Conservation (phyloP, 2,797 vertebrate species). For the Sebastolobus alascanus region DNA sequence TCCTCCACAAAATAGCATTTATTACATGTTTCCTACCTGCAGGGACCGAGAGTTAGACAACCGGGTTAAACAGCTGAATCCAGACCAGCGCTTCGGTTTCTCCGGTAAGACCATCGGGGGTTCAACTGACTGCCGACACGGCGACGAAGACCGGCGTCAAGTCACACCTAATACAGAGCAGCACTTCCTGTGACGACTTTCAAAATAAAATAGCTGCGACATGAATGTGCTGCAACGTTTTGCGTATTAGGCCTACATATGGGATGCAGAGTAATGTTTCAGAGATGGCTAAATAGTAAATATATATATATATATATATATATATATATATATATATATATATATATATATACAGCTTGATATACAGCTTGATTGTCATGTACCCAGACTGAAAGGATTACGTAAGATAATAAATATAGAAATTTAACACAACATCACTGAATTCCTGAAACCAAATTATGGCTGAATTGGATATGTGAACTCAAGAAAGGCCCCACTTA, state of each 20-base stretch:
- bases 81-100: constrained; percentile 52
- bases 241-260: no score
- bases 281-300: background rate
- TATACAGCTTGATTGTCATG: constrained; percentile 58
- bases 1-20: rapidly evolving
- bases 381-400: constrained; percentile 15
- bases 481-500: constrained; percentile 10
- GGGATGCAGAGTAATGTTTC: no score
- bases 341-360: constrained; percentile 14
- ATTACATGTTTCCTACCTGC: constrained; percentile 35
- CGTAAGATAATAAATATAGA: constrained; percentile 55
- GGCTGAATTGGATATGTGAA: constrained; percentile 5
- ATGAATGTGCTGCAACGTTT: rapidly evolving
- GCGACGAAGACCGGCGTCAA: background rate
- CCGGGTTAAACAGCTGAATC: constrained; percentile 59
- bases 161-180: rapidly evolving
- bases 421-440: constrained; percentile 11
- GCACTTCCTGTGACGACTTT: constrained; percentile 4
- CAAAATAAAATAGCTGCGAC: constrained; percentile 35
- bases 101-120: background rate
- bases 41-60: constrained; percentile 7
- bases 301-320: no score
- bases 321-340: no score
- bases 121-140: constrained; percentile 19
- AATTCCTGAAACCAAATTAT: constrained; percentile 29